Conservation (phyloP, 2,888 invertebrate genomes). For the Buathra laborator region DNA sequence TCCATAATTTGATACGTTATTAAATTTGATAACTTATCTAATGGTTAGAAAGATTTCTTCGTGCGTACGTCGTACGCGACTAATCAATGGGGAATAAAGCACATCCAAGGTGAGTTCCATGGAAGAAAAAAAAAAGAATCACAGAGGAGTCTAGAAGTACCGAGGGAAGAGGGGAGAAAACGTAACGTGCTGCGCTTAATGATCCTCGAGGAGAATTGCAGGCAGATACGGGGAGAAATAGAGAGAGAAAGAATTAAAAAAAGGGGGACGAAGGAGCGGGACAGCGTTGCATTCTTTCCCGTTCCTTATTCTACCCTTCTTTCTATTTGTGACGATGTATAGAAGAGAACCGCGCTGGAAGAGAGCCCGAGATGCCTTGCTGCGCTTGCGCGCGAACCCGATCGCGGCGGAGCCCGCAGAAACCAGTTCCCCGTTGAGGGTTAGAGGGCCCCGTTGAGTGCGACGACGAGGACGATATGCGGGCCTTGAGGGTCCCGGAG, state of each 20-base stretch:
- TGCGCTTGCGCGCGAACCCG: slow-evolving; percentile 41
- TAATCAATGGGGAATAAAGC: not conserved
- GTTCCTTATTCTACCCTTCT: slow-evolving; percentile 58
- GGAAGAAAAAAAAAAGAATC: slow-evolving; percentile 8
- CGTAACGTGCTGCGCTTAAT: slow-evolving; percentile 24
- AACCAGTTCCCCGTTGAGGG: slow-evolving; percentile 62
- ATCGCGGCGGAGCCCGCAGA: slow-evolving; percentile 41
- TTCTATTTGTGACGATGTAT: slow-evolving; percentile 22
- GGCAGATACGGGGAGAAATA: slow-evolving; percentile 15
- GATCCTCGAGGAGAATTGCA: slow-evolving; percentile 45
- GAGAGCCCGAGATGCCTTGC: not conserved
- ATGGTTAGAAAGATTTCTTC: too few species aligned
- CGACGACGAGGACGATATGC: slow-evolving; percentile 51
- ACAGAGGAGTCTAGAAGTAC: slow-evolving; percentile 1
- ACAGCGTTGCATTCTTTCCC: slow-evolving; percentile 61
- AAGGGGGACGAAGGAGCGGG: slow-evolving; percentile 7
- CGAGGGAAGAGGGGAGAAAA: slow-evolving; percentile 15
- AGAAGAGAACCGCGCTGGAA: not conserved
- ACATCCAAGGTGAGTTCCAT: not conserved
- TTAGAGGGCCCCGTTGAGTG: slow-evolving; percentile 47
- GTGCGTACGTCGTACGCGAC: too few species aligned
- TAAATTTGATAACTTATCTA: too few species aligned
- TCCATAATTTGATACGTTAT: too few species aligned
- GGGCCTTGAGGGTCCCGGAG: slow-evolving; percentile 41
- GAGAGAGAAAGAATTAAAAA: slow-evolving; percentile 40